Evolutionary conservation across 2,113 vertebrate species (phyloP).

Genomic region (Rhipidura dahli): DNA sequence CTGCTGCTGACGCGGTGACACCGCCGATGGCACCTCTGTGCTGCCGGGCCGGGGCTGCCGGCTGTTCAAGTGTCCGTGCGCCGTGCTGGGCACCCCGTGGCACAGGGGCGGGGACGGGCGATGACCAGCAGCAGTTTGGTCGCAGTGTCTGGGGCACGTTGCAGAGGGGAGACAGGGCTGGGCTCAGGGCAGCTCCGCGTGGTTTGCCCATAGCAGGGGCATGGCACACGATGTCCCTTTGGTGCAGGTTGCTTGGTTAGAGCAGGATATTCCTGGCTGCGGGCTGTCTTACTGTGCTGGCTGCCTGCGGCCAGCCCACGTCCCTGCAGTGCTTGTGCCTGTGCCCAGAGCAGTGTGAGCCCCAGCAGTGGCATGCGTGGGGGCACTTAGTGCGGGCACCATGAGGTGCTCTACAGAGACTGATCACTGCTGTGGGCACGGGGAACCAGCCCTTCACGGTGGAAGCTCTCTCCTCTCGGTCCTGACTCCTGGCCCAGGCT

Average conservation of each 20-base stretch:
- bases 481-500: neutral
- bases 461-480: accelerated
- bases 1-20: neutral
- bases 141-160: accelerated
- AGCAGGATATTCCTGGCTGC: neutral
- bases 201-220: accelerated
- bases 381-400: accelerated
- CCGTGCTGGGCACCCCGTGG: neutral
- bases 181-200: accelerated
- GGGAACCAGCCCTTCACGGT: accelerated
- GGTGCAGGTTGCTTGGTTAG: neutral
- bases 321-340: accelerated
- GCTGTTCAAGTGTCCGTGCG: neutral
- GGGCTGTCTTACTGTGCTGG: neutral
- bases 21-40: neutral
- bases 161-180: neutral
- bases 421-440: accelerated
- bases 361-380: neutral
- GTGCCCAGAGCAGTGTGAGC: accelerated
- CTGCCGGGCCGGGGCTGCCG: neutral
- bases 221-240: accelerated
- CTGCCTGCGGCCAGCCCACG: accelerated
- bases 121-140: neutral
- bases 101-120: neutral
- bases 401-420: neutral